Evolutionary conservation across 1,140 invertebrate species (phyloP).

Genomic region (Aphaenogaster floridana): DNA sequence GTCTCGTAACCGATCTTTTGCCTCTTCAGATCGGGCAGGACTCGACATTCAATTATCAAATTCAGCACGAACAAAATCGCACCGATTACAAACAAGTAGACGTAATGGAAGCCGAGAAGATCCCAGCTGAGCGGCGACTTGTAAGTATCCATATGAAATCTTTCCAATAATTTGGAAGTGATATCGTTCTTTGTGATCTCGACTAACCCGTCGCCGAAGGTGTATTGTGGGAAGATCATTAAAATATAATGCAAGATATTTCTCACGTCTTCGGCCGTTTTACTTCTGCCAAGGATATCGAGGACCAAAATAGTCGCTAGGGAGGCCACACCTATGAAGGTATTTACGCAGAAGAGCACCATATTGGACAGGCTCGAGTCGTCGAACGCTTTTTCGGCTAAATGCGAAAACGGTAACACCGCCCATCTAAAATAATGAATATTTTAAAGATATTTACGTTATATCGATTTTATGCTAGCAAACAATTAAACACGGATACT

Average conservation of each 20-base stretch:
- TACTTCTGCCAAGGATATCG: slow-evolving; percentile 89
- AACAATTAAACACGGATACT: slow-evolving; percentile 67
- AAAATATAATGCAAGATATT: slow-evolving; percentile 88
- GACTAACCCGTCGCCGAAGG: slow-evolving; percentile 89
- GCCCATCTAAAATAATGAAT: slow-evolving; percentile 84
- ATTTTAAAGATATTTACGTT: not conserved
- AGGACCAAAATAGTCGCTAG: slow-evolving; percentile 89
- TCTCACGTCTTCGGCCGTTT: slow-evolving; percentile 87
- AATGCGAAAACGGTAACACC: slow-evolving; percentile 86
- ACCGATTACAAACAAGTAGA: slow-evolving; percentile 86
- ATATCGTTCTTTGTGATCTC: slow-evolving; percentile 90
- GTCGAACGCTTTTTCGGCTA: slow-evolving; percentile 89
- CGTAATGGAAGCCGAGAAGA: slow-evolving; percentile 87
- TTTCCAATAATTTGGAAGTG: slow-evolving; percentile 86
- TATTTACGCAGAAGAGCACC: slow-evolving; percentile 89
- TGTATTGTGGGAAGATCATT: slow-evolving; percentile 89
- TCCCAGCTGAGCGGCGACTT: slow-evolving; percentile 88
- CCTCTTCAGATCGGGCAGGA: slow-evolving; percentile 80
- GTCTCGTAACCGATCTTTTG: slow-evolving; percentile 68
- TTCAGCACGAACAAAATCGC: slow-evolving; percentile 87
- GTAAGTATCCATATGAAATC: slow-evolving; percentile 90
- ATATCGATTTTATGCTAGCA: not conserved
- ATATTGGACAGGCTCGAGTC: slow-evolving; percentile 90
- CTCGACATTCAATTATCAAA: slow-evolving; percentile 88
- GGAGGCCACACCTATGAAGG: slow-evolving; percentile 88